Evolutionary conservation across 2,797 vertebrate species (phyloP).

Genomic region (Tolypeutes matacus): DNA sequence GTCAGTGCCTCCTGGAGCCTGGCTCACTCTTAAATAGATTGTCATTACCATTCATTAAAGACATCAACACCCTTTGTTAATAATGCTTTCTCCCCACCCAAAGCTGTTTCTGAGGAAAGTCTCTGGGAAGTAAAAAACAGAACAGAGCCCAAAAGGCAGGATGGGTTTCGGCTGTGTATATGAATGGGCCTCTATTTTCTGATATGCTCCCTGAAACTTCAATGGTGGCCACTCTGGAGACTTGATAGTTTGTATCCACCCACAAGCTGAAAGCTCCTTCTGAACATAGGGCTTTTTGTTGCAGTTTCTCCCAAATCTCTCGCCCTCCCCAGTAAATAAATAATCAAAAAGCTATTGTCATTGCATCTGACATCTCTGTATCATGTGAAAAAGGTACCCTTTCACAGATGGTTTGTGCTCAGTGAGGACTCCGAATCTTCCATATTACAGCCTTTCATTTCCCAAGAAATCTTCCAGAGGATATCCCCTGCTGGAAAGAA

Average conservation of each 20-base stretch:
- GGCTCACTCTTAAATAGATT: constrained; percentile 54
- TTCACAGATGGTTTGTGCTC: constrained; percentile 63
- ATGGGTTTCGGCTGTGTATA: neutral
- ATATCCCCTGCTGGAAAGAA: constrained; percentile 60
- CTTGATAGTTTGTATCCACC: neutral
- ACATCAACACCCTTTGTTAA: constrained; percentile 68
- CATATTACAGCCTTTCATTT: constrained; percentile 75
- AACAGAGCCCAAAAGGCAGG: neutral
- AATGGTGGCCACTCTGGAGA: constrained; percentile 19
- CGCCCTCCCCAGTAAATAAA: constrained; percentile 76
- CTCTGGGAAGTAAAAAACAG: constrained; percentile 49
- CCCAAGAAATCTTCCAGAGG: constrained; percentile 58
- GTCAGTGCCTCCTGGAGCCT: constrained; percentile 61
- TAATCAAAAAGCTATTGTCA: constrained; percentile 80
- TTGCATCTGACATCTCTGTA: constrained; percentile 67
- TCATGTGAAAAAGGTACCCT: constrained; percentile 73
- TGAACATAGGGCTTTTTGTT: constrained; percentile 72
- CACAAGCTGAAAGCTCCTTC: constrained; percentile 49
- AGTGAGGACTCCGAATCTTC: constrained; percentile 68
- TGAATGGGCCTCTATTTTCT: constrained; percentile 48
- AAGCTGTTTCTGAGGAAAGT: constrained; percentile 63
- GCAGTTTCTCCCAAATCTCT: constrained; percentile 68
- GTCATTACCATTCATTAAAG: constrained; percentile 60
- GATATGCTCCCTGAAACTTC: constrained; percentile 31
- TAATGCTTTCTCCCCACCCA: constrained; percentile 50